A percentile compares a stretch with the other conserved stretches of the same genome.
Conservation (phyloP, 1,140 invertebrate genomes). For the Drosophila pandora region DNA sequence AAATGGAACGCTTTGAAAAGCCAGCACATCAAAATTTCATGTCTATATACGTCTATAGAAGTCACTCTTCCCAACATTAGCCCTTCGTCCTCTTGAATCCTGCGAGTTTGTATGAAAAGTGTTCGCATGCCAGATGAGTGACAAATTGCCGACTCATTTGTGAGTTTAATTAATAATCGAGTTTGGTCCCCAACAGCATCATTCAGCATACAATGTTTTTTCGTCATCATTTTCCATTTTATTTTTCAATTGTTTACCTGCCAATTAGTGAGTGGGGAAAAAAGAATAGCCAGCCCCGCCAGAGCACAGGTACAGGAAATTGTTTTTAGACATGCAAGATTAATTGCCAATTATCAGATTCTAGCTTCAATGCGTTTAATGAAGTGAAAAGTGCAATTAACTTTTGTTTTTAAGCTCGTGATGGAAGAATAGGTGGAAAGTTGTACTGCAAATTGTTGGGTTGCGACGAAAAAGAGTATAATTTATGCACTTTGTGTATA, state of each 20-base stretch:
- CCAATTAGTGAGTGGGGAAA: conserved; percentile 47
- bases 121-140: conserved; percentile 32
- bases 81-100: conserved; percentile 11
- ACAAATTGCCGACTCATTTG: conserved; percentile 44
- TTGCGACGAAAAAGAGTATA: not conserved
- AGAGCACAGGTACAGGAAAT: conserved; percentile 17
- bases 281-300: conserved; percentile 7
- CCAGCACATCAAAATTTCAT: conserved; percentile 50
- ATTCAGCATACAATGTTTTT: not conserved
- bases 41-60: conserved; percentile 15
- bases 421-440: not conserved
- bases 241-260: conserved; percentile 31
- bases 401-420: conserved; percentile 8
- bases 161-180: conserved; percentile 56
- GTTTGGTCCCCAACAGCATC: not conserved
- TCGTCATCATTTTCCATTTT: conserved; percentile 16
- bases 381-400: conserved; percentile 44
- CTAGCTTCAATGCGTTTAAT: conserved; percentile 41
- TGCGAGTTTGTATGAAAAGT: conserved; percentile 41
- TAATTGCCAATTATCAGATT: conserved; percentile 58
- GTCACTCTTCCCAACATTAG: not conserved
- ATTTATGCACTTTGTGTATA: not conserved
- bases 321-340: conserved; percentile 55
- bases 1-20: conserved; percentile 16
- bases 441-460: not conserved